These are phyloP conservation scores for Gymnorhina tibicen DNA, from an alignment of 2,113 vertebrate genomes.

Conservation along the genomic window DNA sequence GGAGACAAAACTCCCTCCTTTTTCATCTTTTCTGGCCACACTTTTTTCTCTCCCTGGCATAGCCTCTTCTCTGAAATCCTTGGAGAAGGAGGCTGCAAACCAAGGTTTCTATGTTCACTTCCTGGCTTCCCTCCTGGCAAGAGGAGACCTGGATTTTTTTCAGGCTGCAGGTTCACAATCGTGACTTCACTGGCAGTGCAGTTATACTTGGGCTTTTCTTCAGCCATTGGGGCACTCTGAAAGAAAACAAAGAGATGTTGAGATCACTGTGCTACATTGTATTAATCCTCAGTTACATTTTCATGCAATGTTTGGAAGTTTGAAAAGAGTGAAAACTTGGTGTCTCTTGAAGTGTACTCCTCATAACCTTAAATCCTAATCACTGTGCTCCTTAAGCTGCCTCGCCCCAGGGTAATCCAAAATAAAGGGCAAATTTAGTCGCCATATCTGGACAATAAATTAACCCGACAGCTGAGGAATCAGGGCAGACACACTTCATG, in stretches of 20 bases:
- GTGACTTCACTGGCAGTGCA: constrained; percentile 66
- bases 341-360: background rate
- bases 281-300: background rate
- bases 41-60: constrained; percentile 1
- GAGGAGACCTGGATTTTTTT: constrained; percentile 21
- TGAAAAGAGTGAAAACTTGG: background rate
- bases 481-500: background rate
- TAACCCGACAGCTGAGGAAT: background rate
- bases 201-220: constrained; percentile 64
- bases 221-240: background rate
- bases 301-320: background rate
- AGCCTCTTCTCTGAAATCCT: constrained; percentile 21
- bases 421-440: background rate
- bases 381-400: background rate
- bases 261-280: background rate
- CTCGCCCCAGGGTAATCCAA: background rate
- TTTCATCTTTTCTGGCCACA: constrained; percentile 2
- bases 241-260: background rate
- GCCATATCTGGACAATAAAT: background rate
- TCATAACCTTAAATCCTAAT: background rate
- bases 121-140: background rate
- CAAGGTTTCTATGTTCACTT: background rate
- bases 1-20: constrained; percentile 27
- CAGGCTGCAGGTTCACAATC: constrained; percentile 57
- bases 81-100: constrained; percentile 26